A percentile compares a stretch with the other conserved stretches of the same genome.
These are phyloP conservation scores for Gonocerus acuteangulatus DNA, from an alignment of 2,888 invertebrate genomes.

Conservation along the genomic window DNA sequence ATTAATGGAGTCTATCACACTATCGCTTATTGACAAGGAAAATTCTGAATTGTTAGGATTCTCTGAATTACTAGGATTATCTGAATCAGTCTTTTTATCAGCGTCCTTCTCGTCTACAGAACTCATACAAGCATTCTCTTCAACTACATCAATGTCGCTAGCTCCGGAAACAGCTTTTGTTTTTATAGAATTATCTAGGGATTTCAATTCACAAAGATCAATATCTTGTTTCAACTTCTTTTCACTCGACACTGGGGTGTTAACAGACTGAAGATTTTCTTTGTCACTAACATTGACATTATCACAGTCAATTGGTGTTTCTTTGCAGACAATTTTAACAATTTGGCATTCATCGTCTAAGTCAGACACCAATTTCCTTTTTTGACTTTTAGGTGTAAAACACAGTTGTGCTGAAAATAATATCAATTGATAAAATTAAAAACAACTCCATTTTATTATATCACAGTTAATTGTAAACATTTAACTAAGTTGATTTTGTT, in stretches of 20 bases:
- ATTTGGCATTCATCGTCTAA: constrained; percentile 36
- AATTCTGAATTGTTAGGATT: background rate
- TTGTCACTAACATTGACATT: constrained; percentile 14
- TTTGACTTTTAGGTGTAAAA: constrained; percentile 24
- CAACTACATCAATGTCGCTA: background rate
- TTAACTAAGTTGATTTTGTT: too few species aligned
- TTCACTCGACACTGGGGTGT: background rate
- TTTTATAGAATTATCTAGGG: too few species aligned
- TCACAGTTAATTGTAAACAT: too few species aligned
- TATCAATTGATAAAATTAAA: constrained; percentile 5
- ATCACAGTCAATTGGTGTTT: constrained; percentile 18
- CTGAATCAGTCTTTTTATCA: background rate
- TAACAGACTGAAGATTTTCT: background rate
- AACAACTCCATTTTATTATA: too few species aligned
- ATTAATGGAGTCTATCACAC: constrained; percentile 14
- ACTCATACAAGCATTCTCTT: background rate
- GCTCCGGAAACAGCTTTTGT: background rate
- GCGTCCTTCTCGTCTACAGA: background rate
- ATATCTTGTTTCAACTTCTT: too few species aligned
- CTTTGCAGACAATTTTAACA: constrained; percentile 19
- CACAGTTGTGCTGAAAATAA: constrained; percentile 22
- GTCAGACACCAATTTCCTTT: constrained; percentile 23
- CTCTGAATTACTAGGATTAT: background rate
- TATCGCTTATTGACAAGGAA: constrained; percentile 14
- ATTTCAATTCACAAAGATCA: too few species aligned